phyloP scores from a whole-genome alignment of 1,140 invertebrate genomes.

The Planococcus citri region DNA sequence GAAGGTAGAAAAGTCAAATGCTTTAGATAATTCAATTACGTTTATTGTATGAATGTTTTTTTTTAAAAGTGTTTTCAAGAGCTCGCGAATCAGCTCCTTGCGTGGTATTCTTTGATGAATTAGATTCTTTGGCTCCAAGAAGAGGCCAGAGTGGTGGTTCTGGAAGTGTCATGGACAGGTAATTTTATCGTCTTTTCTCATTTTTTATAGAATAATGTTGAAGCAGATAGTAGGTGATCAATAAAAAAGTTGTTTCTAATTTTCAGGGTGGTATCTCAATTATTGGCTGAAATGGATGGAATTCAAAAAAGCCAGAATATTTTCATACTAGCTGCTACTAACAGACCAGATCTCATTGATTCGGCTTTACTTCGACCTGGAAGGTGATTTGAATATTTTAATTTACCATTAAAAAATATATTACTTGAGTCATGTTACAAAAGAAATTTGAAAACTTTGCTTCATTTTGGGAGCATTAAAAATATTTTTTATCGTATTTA shows the following conservation, averaged over 20 bases:
- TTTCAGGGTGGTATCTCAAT: slow-evolving; percentile 77
- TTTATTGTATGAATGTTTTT: slow-evolving; percentile 21
- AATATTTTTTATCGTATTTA: slow-evolving; percentile 19
- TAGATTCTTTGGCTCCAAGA: slow-evolving; percentile 87
- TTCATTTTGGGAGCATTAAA: neutral
- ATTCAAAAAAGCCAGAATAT: slow-evolving; percentile 48
- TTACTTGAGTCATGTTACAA: too few species aligned
- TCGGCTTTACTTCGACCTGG: slow-evolving; percentile 84
- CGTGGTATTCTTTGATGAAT: slow-evolving; percentile 92
- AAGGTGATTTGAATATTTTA: slow-evolving; percentile 42
- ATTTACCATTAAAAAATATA: too few species aligned
- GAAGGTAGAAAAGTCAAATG: slow-evolving; percentile 53
- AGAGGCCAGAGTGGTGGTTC: slow-evolving; percentile 81
- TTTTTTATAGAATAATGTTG: too few species aligned
- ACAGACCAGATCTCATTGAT: slow-evolving; percentile 89
- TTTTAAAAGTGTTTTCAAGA: slow-evolving; percentile 62
- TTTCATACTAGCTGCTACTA: slow-evolving; percentile 89
- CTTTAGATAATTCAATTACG: too few species aligned
- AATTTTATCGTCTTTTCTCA: too few species aligned
- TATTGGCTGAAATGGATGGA: slow-evolving; percentile 92
- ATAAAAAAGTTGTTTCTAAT: slow-evolving; percentile 1
- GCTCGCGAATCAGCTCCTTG: slow-evolving; percentile 77
- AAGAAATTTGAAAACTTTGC: neutral
- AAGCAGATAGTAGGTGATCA: too few species aligned
- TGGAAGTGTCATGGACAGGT: slow-evolving; percentile 85